Conservation (phyloP, 2,888 invertebrate species). For the Synanthedon tipuliformis region DNA sequence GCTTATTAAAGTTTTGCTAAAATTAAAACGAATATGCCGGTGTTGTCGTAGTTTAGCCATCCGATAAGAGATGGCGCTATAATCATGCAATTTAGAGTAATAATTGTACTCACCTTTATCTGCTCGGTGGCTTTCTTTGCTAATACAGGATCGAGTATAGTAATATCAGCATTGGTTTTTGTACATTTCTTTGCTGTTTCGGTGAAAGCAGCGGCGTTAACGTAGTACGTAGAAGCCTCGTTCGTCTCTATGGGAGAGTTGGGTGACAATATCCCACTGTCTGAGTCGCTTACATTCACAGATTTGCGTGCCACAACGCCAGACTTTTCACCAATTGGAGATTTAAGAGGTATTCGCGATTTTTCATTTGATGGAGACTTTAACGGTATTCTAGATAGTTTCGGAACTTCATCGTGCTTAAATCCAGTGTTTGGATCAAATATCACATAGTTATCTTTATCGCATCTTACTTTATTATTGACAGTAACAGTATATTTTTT, state of each 20-base stretch:
- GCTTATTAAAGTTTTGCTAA: too few relatives aligned
- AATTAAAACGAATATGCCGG: too few relatives aligned
- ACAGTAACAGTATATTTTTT: constrained; percentile 67
- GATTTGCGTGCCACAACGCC: constrained; percentile 32
- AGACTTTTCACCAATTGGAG: constrained; percentile 42
- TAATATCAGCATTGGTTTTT: constrained; percentile 40
- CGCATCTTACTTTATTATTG: constrained; percentile 62
- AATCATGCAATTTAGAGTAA: constrained; percentile 1
- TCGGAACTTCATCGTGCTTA: constrained; percentile 30
- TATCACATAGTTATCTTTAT: constrained; percentile 66
- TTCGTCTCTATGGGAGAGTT: constrained; percentile 70
- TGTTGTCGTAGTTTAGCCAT: too few relatives aligned
- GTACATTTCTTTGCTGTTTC: constrained; percentile 41
- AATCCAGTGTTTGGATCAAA: constrained; percentile 65
- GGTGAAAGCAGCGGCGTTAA: constrained; percentile 52
- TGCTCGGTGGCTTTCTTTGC: constrained; percentile 61
- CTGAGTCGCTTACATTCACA: constrained; percentile 71
- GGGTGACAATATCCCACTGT: constrained; percentile 74
- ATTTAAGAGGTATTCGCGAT: constrained; percentile 44
- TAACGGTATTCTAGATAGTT: constrained; percentile 33
- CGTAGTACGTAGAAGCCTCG: constrained; percentile 47
- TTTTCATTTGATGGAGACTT: constrained; percentile 42
- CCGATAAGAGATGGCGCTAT: not conserved
- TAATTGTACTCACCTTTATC: constrained; percentile 46
- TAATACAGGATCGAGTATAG: constrained; percentile 48